A percentile compares a stretch with the other conserved stretches of the same genome.
These are phyloP conservation scores for Crocuta crocuta DNA, from an alignment of 2,113 vertebrate genomes.

Conservation along the genomic window DNA sequence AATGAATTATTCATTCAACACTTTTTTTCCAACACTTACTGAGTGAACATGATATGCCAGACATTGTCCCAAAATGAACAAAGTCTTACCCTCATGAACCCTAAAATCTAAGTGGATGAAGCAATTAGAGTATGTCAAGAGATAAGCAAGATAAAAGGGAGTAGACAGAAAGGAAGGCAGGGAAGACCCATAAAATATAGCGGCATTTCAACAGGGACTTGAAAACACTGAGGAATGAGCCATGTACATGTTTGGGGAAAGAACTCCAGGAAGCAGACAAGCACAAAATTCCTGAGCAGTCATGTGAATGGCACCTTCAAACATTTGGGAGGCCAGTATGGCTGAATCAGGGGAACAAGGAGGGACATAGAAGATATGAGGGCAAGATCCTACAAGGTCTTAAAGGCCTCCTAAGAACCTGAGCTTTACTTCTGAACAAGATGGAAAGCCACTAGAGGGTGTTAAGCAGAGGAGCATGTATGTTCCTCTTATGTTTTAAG, in stretches of 20 bases:
- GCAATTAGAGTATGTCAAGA: background rate
- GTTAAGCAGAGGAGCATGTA: background rate
- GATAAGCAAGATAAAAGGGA: background rate
- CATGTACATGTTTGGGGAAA: background rate
- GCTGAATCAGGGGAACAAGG: fast-evolving
- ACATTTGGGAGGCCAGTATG: background rate
- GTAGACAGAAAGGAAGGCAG: background rate
- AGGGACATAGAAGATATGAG: background rate
- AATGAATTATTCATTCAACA: slow-evolving; percentile 60
- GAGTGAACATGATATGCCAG: slow-evolving; percentile 18
- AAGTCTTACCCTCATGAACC: background rate
- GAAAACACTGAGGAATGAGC: background rate
- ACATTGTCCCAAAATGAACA: background rate
- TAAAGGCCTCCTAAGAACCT: background rate
- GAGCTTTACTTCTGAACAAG: background rate
- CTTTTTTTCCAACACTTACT: slow-evolving; percentile 1
- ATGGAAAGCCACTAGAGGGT: background rate
- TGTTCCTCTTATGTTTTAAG: background rate
- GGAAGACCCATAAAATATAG: background rate
- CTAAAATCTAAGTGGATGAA: background rate
- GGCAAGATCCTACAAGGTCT: background rate
- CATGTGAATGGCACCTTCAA: background rate
- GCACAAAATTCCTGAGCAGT: background rate
- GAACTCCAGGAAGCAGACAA: background rate
- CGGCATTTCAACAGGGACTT: background rate